Percentiles rank a stretch among this genome's conserved stretches.
These are phyloP conservation scores for Malthinus flaveolus DNA, from an alignment of 2,888 invertebrate genomes.

Conservation along the genomic window DNA sequence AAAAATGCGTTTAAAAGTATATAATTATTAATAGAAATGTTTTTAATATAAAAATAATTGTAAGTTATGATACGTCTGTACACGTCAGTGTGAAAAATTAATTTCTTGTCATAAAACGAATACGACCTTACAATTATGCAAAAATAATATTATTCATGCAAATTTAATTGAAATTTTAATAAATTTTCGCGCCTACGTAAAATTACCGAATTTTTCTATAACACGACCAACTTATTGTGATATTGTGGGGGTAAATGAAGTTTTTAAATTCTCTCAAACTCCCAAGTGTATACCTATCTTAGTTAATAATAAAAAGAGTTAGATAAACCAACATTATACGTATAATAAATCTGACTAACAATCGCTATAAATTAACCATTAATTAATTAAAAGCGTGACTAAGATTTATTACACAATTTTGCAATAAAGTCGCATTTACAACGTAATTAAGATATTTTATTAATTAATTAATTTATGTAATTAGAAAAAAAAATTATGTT, in stretches of 20 bases:
- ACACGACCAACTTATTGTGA: too few species aligned
- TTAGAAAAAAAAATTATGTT: not conserved
- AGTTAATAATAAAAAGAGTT: not conserved
- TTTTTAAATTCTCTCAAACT: too few species aligned
- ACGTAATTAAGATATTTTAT: slow-evolving; percentile 15
- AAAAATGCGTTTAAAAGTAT: too few species aligned
- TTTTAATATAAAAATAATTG: too few species aligned
- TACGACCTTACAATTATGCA: slow-evolving; percentile 15
- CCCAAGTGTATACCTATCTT: too few species aligned
- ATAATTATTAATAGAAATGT: too few species aligned
- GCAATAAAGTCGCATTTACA: slow-evolving; percentile 16
- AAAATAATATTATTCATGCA: slow-evolving; percentile 17
- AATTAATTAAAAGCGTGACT: slow-evolving; percentile 18
- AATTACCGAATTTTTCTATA: not conserved
- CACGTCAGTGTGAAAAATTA: slow-evolving; percentile 7
- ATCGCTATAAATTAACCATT: slow-evolving; percentile 23
- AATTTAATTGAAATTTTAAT: slow-evolving; percentile 17
- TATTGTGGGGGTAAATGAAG: too few species aligned
- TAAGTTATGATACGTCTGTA: slow-evolving; percentile 7
- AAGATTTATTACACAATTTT: slow-evolving; percentile 17
- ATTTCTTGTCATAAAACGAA: slow-evolving; percentile 13
- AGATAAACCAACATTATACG: slow-evolving; percentile 3
- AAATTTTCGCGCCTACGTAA: too few species aligned
- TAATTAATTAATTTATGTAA: slow-evolving; percentile 7
- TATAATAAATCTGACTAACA: slow-evolving; percentile 16